A percentile compares a stretch with the other conserved stretches of the same genome.
Conservation (phyloP, 2,113 vertebrate species). For the Globicephala melas region DNA sequence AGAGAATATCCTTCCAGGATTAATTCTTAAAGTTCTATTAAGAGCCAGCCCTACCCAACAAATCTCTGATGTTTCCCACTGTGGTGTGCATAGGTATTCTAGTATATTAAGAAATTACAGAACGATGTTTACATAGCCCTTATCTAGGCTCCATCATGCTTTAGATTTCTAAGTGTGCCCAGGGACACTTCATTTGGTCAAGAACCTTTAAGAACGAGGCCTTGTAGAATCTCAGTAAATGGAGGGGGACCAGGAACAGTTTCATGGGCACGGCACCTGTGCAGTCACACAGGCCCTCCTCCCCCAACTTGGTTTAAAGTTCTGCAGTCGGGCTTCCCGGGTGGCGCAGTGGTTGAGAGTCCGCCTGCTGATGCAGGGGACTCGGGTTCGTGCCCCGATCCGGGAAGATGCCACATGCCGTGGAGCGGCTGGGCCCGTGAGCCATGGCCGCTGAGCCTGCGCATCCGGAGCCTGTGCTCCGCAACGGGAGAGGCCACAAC, state of each 20-base stretch:
- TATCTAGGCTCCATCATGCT: background rate
- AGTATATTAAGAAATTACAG: background rate
- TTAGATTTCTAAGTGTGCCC: background rate
- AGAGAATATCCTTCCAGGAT: background rate
- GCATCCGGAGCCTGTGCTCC: too few relatives aligned
- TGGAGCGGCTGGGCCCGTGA: too few relatives aligned
- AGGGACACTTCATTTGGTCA: background rate
- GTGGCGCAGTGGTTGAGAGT: too few relatives aligned
- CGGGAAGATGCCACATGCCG: too few relatives aligned
- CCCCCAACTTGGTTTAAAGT: background rate
- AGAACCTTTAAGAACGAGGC: background rate
- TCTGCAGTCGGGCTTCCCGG: background rate
- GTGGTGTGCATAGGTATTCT: background rate
- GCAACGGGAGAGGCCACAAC: too few relatives aligned
- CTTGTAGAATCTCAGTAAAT: background rate
- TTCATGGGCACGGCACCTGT: fast-evolving
- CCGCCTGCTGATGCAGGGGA: too few relatives aligned
- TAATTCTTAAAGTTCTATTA: background rate
- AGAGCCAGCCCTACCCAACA: background rate
- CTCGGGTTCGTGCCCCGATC: too few relatives aligned
- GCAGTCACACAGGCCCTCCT: too few relatives aligned
- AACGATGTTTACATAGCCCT: background rate
- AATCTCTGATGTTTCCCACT: background rate
- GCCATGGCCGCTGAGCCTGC: too few relatives aligned
- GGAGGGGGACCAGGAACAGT: background rate